Evolutionary conservation across 2,113 vertebrate genomes (phyloP).

Genomic region (Marcusenius ussheri): DNA sequence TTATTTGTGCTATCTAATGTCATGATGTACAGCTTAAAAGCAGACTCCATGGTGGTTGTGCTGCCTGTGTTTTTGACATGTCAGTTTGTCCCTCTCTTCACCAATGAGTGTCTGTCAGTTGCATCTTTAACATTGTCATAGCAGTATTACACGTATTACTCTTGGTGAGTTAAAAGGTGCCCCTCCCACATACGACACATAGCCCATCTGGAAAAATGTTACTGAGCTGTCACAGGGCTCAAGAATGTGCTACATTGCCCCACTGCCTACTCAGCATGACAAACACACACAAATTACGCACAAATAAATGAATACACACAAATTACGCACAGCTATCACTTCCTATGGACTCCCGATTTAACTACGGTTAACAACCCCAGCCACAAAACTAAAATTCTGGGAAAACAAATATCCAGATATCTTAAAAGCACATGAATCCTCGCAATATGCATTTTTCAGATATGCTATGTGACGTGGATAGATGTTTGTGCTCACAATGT

Average conservation of each 20-base stretch:
- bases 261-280: conserved; percentile 4
- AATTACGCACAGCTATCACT: background rate
- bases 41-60: background rate
- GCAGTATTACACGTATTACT: background rate
- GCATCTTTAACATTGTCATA: background rate
- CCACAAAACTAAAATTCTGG: background rate
- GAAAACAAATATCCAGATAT: background rate
- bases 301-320: background rate
- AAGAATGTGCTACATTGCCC: conserved; percentile 24
- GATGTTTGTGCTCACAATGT: background rate
- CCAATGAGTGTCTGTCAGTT: background rate
- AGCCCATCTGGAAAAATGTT: background rate
- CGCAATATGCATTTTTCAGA: background rate
- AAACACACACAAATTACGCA: conserved; percentile 8
- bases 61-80: background rate
- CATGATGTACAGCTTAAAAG: background rate
- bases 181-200: background rate
- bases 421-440: background rate
- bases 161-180: background rate
- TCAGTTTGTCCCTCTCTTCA: background rate
- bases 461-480: background rate
- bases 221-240: conserved; percentile 39
- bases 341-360: background rate
- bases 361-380: background rate
- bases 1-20: background rate